phyloP scores from a whole-genome alignment of 1,140 invertebrate species.

The Cydia strobilella region DNA sequence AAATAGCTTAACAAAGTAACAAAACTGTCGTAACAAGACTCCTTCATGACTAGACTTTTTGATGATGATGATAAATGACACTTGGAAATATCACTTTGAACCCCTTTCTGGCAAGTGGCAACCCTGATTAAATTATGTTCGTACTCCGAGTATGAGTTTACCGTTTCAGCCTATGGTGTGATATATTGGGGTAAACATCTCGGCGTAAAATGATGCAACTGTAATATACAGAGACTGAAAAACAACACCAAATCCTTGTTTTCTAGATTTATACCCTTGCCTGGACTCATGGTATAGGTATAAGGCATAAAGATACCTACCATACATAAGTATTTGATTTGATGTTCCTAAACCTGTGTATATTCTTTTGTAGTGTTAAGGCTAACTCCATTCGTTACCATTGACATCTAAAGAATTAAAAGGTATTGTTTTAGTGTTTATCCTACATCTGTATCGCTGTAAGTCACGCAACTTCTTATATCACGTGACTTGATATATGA shows the following conservation, averaged over 20 bases:
- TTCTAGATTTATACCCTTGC: neutral
- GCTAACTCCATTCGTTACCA: no score
- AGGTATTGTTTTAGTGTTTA: no score
- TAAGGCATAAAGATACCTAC: no score
- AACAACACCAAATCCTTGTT: neutral
- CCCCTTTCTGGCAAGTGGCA: neutral
- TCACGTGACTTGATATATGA: neutral
- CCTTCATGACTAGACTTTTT: constrained; percentile 54
- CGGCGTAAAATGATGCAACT: neutral
- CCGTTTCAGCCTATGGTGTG: neutral
- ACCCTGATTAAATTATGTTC: constrained; percentile 17
- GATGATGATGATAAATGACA: constrained; percentile 39
- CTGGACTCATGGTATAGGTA: no score
- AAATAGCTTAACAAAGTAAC: constrained; percentile 57
- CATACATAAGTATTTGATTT: no score
- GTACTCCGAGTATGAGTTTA: neutral
- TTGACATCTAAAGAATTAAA: no score
- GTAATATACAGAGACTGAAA: neutral
- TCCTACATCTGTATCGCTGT: no score
- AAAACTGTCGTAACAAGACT: constrained; percentile 53
- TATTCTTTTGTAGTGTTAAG: constrained; percentile 11
- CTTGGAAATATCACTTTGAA: constrained; percentile 37
- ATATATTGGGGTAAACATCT: neutral
- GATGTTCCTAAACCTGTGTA: neutral
- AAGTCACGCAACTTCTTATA: no score